Evolutionary conservation across 1,140 invertebrate genomes (phyloP).

Genomic region (Rhopalosiphum maidis): DNA sequence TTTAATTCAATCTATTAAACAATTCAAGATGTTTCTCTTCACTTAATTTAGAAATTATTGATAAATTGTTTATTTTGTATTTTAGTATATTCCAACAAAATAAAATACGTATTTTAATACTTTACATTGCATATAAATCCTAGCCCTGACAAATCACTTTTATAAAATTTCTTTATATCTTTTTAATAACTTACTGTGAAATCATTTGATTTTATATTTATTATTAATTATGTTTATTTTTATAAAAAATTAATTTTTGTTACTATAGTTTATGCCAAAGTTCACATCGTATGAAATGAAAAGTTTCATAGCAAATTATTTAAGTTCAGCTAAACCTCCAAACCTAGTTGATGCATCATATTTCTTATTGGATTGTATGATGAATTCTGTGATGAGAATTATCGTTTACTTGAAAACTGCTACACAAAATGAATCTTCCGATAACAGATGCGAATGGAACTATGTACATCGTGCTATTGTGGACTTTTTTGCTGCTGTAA

Average conservation of each 20-base stretch:
- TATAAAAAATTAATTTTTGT: not conserved
- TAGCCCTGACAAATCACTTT: no score
- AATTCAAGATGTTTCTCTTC: no score
- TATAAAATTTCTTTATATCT: no score
- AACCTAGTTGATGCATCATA: not conserved
- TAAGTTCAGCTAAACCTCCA: not conserved
- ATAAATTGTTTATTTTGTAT: not conserved
- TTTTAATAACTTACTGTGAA: no score
- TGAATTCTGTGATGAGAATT: conserved; percentile 36
- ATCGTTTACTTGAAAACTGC: conserved; percentile 38
- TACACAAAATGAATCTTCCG: not conserved
- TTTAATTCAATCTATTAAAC: no score
- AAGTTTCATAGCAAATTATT: conserved; percentile 6
- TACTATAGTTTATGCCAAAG: conserved; percentile 22
- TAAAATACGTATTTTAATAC: no score
- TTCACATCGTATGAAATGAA: conserved; percentile 21
- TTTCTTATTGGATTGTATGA: not conserved
- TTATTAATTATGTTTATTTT: not conserved
- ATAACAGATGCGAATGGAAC: not conserved
- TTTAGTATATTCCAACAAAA: not conserved
- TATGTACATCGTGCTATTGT: not conserved
- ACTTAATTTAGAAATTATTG: no score
- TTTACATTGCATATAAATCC: no score
- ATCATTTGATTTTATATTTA: no score
- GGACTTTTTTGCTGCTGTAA: not conserved